Evolutionary conservation across 2,888 invertebrate genomes (phyloP), one percentile per base, ranked within the genome.

Genomic region (Mimumesa dahlbomi): DNA sequence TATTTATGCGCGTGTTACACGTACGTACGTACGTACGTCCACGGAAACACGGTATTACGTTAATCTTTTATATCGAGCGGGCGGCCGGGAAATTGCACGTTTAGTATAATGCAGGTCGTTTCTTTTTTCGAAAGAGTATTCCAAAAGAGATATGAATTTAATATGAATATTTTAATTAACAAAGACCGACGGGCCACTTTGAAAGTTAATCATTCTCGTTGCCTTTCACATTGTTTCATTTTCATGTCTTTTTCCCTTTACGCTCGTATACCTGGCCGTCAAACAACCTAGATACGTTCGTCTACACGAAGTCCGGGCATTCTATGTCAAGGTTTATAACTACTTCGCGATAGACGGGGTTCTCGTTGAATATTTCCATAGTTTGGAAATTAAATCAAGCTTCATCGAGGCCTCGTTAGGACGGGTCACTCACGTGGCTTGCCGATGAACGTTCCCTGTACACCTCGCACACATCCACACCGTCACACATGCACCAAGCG

Each of bases 21-120:
- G 38, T 38, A 36, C 38, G 21, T 25, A n/a, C 18, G 18, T 18
- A 6, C 40, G 25, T 25, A 7, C 42, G 13, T 31, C 31, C 29
- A 50, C 54, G 50, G 13, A 43, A 34, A 52, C 31, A 36, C 61
- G n/a, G 18, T 56, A 22, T 70, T 56, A 42, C 70, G 50, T 71
- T 71, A 45, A 50, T 71, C 63, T 63, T 63, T 70, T 46, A 50
- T 62, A 42, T 52, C 40, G 62, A 29, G 59, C 71, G 54, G 50
- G 56, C 48, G 38, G 56, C 18, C 54, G 36, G 22, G 21, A 21
- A 9, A 14, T 13, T 16, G 22, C 71, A 45, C 3, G 34, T 9
- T 29, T 9, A 1, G 6, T 9, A 6, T 6, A 29, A 6, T 9
- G 29, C n/a, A n/a, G n/a, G n/a, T n/a, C n/a, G n/a, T n/a, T n/a